phyloP scores from a whole-genome alignment of 2,797 vertebrate species.

The Passerculus sandwichensis region DNA sequence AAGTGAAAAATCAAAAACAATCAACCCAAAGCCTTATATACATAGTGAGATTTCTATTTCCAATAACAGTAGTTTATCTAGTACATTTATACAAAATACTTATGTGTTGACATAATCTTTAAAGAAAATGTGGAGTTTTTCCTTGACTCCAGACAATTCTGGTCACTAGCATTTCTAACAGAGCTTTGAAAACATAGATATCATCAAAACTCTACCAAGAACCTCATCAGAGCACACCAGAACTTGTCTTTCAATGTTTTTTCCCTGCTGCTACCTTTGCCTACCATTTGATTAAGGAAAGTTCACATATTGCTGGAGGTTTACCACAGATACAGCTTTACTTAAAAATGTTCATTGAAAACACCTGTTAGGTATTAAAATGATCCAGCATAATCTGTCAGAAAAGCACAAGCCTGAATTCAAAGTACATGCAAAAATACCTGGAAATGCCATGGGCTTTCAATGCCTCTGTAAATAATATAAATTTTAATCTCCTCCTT shows the following conservation, averaged over 20 bases:
- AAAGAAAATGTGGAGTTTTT: neutral
- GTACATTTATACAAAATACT: neutral
- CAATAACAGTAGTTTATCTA: neutral
- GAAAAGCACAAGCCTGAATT: conserved; percentile 46
- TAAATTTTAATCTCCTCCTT: neutral
- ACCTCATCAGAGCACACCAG: neutral
- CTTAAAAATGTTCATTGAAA: conserved; percentile 47
- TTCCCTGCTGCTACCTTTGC: neutral
- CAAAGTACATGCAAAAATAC: conserved; percentile 40
- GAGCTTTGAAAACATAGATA: neutral
- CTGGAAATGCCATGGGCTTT: conserved; percentile 15
- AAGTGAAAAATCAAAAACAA: neutral
- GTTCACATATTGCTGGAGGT: neutral
- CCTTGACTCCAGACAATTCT: neutral
- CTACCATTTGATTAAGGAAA: conserved; percentile 26
- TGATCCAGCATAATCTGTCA: conserved; percentile 11
- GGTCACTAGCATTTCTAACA: neutral
- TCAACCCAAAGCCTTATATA: neutral
- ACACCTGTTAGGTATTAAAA: conserved; percentile 29
- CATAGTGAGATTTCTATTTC: neutral
- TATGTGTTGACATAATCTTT: neutral
- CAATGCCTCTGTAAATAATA: neutral
- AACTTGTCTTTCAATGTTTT: neutral
- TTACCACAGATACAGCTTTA: conserved; percentile 21
- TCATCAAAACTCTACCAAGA: neutral